A percentile compares a stretch with the other conserved stretches of the same genome.
Evolutionary conservation across 2,888 invertebrate genomes (phyloP).

Genomic region (Chesias legatella): DNA sequence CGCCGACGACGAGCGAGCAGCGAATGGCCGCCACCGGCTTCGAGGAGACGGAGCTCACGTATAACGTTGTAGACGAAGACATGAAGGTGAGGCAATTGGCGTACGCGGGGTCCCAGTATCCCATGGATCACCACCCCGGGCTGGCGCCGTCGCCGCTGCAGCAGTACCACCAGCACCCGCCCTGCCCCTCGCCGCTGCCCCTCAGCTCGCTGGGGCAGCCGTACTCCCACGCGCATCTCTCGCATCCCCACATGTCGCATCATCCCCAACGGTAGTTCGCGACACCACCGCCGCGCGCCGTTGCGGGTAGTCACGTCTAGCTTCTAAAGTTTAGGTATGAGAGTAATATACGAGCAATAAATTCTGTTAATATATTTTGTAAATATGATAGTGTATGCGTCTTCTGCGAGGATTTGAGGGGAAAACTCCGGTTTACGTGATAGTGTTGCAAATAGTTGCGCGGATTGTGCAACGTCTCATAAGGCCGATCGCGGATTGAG

Average conservation of each 20-base stretch:
- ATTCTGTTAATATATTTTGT: slow-evolving; percentile 68
- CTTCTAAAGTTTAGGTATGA: slow-evolving; percentile 53
- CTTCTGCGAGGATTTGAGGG: slow-evolving; percentile 53
- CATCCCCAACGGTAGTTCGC: slow-evolving; percentile 89
- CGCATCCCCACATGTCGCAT: slow-evolving; percentile 87
- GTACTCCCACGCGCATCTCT: slow-evolving; percentile 76
- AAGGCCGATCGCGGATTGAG: slow-evolving; percentile 47
- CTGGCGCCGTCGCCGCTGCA: slow-evolving; percentile 83
- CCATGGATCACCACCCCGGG: slow-evolving; percentile 83
- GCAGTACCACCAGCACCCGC: slow-evolving; percentile 87
- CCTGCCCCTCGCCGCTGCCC: slow-evolving; percentile 88
- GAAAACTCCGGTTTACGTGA: slow-evolving; percentile 45
- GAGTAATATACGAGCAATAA: slow-evolving; percentile 60
- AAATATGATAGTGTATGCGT: slow-evolving; percentile 57
- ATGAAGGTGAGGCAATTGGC: slow-evolving; percentile 98
- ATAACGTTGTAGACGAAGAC: slow-evolving; percentile 96
- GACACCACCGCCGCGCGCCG: slow-evolving; percentile 21
- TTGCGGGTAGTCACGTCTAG: slow-evolving; percentile 62
- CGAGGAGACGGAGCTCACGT: slow-evolving; percentile 98
- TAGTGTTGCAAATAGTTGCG: slow-evolving; percentile 36
- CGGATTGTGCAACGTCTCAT: slow-evolving; percentile 37
- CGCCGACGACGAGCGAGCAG: slow-evolving; percentile 92
- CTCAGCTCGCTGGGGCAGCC: slow-evolving; percentile 75
- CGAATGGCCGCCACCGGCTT: slow-evolving; percentile 99
- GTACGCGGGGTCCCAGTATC: slow-evolving; percentile 88